Evolutionary conservation across 2,797 vertebrate species (phyloP).

Genomic region (Hemibagrus guttatus): DNA sequence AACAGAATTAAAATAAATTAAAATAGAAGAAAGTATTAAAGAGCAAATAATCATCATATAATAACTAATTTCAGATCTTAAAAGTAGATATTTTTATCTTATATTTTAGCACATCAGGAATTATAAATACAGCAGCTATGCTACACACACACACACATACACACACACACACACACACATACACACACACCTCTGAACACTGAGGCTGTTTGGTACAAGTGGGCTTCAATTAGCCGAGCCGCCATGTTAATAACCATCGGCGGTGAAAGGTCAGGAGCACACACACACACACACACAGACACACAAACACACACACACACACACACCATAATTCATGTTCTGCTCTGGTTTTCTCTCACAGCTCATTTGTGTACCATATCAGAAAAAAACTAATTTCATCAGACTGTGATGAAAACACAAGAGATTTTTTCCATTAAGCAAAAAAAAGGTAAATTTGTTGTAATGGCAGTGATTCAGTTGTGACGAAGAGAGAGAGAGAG

Average conservation of each 20-base stretch:
- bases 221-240: neutral
- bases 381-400: neutral
- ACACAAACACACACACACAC: neutral
- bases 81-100: neutral
- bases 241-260: neutral
- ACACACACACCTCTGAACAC: neutral
- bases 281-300: neutral
- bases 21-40: neutral
- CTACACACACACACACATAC: neutral
- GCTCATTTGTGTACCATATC: neutral
- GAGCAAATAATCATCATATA: neutral
- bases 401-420: neutral
- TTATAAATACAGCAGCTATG: neutral
- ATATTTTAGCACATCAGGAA: neutral
- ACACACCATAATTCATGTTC: neutral
- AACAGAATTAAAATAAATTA: no score
- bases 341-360: neutral
- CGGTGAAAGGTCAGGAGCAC: neutral
- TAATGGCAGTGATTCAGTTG: slow-evolving; percentile 9
- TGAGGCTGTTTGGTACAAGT: neutral
- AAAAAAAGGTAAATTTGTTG: neutral
- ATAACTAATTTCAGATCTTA: neutral
- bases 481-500: neutral
- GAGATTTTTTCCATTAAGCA: neutral
- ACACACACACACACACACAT: neutral